Evolutionary conservation across 2,113 vertebrate species (phyloP).

Genomic region (Axis porcinus): DNA sequence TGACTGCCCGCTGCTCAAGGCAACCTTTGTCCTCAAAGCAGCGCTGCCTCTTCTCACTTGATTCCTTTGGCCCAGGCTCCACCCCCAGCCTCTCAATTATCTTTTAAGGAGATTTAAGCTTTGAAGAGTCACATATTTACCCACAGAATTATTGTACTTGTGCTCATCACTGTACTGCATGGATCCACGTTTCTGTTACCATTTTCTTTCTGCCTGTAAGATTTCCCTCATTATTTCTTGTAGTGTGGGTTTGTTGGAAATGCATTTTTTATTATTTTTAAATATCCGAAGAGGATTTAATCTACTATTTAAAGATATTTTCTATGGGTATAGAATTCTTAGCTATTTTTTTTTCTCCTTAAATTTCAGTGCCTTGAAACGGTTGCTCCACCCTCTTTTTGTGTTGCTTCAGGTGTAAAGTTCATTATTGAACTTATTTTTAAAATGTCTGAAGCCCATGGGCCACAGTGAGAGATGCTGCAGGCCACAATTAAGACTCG

Average conservation of each 20-base stretch:
- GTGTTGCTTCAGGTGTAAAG: neutral
- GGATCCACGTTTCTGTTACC: neutral
- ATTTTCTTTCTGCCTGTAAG: neutral
- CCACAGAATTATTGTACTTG: neutral
- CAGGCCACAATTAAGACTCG: neutral
- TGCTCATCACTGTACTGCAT: neutral
- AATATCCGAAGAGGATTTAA: neutral
- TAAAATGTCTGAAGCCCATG: neutral
- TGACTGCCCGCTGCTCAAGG: accelerated
- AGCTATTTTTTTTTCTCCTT: neutral
- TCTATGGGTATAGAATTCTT: neutral
- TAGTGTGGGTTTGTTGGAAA: neutral
- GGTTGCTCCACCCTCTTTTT: neutral
- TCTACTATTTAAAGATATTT: neutral
- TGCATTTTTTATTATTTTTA: neutral
- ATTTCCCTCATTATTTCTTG: neutral
- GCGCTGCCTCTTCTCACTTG: accelerated
- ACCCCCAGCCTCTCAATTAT: accelerated
- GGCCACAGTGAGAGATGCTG: neutral
- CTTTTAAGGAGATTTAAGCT: neutral
- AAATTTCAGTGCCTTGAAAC: neutral
- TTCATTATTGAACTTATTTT: neutral
- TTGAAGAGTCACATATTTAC: neutral
- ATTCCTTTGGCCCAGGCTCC: accelerated
- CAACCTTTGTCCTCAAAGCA: accelerated